Base-by-base conservation (phyloP, 1,140 invertebrate genomes). In the Dreissena polymorpha region DNA sequence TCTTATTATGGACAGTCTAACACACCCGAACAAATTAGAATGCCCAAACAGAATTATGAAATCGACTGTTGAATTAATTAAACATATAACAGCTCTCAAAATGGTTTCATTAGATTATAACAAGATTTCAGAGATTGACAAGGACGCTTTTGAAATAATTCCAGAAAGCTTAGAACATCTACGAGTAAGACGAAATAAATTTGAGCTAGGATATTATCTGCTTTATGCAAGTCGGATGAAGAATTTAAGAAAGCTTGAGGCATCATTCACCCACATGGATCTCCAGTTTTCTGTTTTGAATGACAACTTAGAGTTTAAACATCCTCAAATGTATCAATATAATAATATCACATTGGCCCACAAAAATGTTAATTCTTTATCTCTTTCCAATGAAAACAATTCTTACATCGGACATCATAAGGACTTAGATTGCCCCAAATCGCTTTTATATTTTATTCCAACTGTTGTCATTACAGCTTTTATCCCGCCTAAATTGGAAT, bases 401-500 rank as follows among this genome's bases (percentile, higher is more conserved):
- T 5, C 21, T 12, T 60, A 23, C 12, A 6, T 10, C 6, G 57
- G 57, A n/a, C 21, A n/a, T 18, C 2, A 18, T 6, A 60, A 2
- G 16, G 57, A 39, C 2, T 39, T 8, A 8, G 39, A 39, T 6
- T 60, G 57, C 57, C 57, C 57, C 2, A 18, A 60, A 23, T 6
- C 6, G 16, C 39, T n/a, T n/a, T 55, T 3, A 60, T 60, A n/a
- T 12, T 23, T n/a, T 60, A 60, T 60, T n/a, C 57, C 57, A 60
- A 18, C 57, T 23, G 21, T 18, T 60, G 49, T 64, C 0, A 29
- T 78, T 6, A 70, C 29, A 2, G 67, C 25, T 7, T 55, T 25
- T 23, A 0, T 82, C 0, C 79, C 79, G 6, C 60, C 70, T 0
- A 82, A 82, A 27, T 16, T 82, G n/a, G 60, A 73, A 64, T 51